Conservation (phyloP, 1,140 invertebrate species). For the Odontomachus brunneus region DNA sequence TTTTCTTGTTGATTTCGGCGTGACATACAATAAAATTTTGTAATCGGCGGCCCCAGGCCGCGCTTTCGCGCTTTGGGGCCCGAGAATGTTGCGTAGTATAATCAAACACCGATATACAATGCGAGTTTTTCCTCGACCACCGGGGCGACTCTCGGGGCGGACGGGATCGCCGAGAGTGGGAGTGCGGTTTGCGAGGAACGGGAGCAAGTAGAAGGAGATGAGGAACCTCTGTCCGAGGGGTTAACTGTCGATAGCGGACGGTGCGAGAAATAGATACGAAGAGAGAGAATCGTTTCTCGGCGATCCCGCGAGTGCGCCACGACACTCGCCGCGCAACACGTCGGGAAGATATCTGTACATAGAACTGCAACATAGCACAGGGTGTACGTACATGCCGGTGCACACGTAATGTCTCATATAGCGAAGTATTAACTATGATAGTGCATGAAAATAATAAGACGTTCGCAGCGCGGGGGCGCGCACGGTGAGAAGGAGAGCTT, state of each 20-base stretch:
- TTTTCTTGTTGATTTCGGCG: conserved; percentile 83
- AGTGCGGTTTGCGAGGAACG: no score
- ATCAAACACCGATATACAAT: conserved; percentile 82
- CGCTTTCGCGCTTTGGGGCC: conserved; percentile 75
- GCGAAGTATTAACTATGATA: conserved; percentile 78
- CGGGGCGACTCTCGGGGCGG: conserved; percentile 61
- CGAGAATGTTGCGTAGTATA: conserved; percentile 84
- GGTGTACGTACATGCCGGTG: conserved; percentile 76
- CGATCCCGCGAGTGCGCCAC: conserved; percentile 26
- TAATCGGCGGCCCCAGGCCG: conserved; percentile 77
- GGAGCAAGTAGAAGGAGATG: no score
- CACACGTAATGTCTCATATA: conserved; percentile 80
- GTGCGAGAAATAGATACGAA: neutral
- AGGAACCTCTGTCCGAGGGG: no score
- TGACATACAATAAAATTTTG: conserved; percentile 84
- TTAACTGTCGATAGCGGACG: no score
- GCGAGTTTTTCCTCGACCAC: conserved; percentile 79
- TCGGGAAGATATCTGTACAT: conserved; percentile 79
- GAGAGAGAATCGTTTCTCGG: neutral
- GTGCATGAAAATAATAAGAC: conserved; percentile 72
- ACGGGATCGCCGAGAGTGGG: conserved; percentile 56
- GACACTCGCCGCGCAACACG: conserved; percentile 26
- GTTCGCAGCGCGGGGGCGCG: conserved; percentile 65
- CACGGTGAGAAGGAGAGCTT: conserved; percentile 33
- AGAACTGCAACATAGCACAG: conserved; percentile 76